Evolutionary conservation across 1,140 invertebrate genomes (phyloP), one percentile per base, ranked within the genome.

Genomic region (Uloborus diversus): DNA sequence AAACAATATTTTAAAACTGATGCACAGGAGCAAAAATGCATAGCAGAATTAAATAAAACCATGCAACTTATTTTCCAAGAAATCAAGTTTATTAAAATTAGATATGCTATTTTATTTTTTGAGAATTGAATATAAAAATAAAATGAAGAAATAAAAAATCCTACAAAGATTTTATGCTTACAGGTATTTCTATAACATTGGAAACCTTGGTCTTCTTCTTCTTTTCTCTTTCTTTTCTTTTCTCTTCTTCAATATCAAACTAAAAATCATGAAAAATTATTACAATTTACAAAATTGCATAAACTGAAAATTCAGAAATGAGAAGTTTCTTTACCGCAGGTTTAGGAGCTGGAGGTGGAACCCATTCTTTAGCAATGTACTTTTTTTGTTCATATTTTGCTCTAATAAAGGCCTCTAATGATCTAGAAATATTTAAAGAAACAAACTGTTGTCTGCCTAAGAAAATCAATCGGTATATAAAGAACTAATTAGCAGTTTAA

Each of bases 371-470:
- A 27, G 96, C 97, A 84, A 99, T 95, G 86, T 98, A 99, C 85
- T 98, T 98, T 88, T 98, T 99, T 84, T 96, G 93, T 86, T 99
- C 97, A 88, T 99, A 99, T 88, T 99, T 99, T 49, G 95, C 94
- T 65, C 97, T 90, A 82, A 99, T 96, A 87, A 99, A 99, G 59
- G 92, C 92, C 87, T 99, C 97, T 32, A 99, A 88, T 17, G 94
- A 92, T 33, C 86, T 86, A 61, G 37, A 56, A 17, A 37, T 42
- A 23, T n/a, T 32, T 47, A 37, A 78, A 78, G 35, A 27, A 23
- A n/a, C 27, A 23, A n/a, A n/a, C n/a, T n/a, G n/a, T n/a, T n/a
- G n/a, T n/a, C n/a, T n/a, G n/a, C n/a, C n/a, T n/a, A n/a, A n/a
- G n/a, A n/a, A n/a, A n/a, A n/a, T n/a, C n/a, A n/a, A n/a, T n/a